Evolutionary conservation across 2,888 invertebrate species (phyloP), one percentile per base, ranked within the genome.

Genomic region (Agrochola lychnidis): DNA sequence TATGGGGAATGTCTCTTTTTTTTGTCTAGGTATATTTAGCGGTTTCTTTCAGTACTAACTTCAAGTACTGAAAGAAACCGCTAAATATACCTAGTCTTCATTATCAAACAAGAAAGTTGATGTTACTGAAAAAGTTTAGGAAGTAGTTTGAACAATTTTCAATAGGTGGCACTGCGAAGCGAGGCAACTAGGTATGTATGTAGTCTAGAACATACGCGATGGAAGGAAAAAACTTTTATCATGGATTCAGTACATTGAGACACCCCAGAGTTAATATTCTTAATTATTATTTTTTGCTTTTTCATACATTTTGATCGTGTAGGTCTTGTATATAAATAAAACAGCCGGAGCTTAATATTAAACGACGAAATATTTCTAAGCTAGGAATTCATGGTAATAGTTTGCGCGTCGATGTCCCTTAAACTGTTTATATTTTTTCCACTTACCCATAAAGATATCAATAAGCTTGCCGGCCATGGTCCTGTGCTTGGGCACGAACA

Each of bases 401-500:
- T 36, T n/a, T 5, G 9, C 6, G 10, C n/a, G n/a, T 19, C 36
- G 3, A 22, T 36, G 10, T n/a, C 22, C 22, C 14, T 36, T 9
- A 9, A 16, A 51, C 22, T 5, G 10, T n/a, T 16, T 56, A n/a
- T 36, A 30, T 12, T 22, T 30, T 36, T 16, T 10, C 4, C 59
- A 68, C 81, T 88, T 68, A 88, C 88, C 97, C 97, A 98, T 95
- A 78, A 98, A 97, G 67, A 98, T 97, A 79, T 98, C 97, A 78
- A 98, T 98, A 9, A 98, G 97, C 10, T 97, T 97, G 0, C 95
- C 97, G 0, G 98, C 98, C 93, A 98, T 97, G 84, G 93, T 92
- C 4, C 98, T 97, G 93, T 98, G 98, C 72, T 95, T 95, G 2
- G 98, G 98, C 82, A 98, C 97, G 92, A 98, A 98, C 40, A 98